phyloP scores from a whole-genome alignment of 2,888 invertebrate species.

The Glaucopsyche alexis region DNA sequence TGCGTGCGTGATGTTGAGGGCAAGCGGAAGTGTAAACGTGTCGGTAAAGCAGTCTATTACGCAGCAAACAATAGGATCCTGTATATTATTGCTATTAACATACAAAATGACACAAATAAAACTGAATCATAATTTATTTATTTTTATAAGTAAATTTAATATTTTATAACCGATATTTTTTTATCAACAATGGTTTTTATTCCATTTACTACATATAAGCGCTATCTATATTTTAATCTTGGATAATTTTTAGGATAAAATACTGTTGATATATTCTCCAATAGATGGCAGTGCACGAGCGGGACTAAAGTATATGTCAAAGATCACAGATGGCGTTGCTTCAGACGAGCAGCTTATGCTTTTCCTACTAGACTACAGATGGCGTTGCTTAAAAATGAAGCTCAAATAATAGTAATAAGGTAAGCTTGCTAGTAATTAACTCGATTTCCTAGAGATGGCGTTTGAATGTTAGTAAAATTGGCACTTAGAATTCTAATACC shows the following conservation, averaged over 20 bases:
- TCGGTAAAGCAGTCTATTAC: conserved; percentile 65
- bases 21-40: conserved; percentile 67
- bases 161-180: background rate
- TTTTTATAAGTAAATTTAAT: background rate
- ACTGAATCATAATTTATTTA: background rate
- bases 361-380: background rate
- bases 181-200: background rate
- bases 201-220: background rate
- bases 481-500: too few relatives aligned
- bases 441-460: too few relatives aligned
- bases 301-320: background rate
- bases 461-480: too few relatives aligned
- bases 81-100: background rate
- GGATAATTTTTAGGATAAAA: background rate
- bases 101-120: background rate
- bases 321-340: background rate
- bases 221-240: background rate
- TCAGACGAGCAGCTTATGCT: background rate
- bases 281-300: background rate
- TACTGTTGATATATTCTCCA: background rate
- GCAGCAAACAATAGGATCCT: conserved; percentile 51
- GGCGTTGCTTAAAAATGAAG: too few relatives aligned
- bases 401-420: too few relatives aligned
- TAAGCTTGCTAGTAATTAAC: too few relatives aligned
- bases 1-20: conserved; percentile 72